Base-by-base conservation (phyloP, 1,140 invertebrate species). In the Bombus affinis region DNA sequence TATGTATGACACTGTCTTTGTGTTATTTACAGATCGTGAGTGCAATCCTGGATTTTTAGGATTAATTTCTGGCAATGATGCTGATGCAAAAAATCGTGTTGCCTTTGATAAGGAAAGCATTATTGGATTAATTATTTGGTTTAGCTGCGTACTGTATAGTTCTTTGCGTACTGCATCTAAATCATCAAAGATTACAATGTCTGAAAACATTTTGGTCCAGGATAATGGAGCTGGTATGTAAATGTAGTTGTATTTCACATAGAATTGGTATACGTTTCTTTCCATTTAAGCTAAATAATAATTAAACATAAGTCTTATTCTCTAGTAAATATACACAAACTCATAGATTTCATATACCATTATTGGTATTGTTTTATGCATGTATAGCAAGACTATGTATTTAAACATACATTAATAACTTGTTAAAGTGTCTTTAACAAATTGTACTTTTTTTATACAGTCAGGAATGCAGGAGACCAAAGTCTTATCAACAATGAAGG, bases 141-240 rank as follows among this genome's bases (percentile, higher is more conserved):
- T 99, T 91, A 96, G 97, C 91, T 99, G 98, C 95, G 98, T 99
- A 39, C 96, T 99, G 28, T 99, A 99, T 95, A 99, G 98, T 57
- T 98, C 97, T 86, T 96, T 99, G 35, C 96, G 98, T 32, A 98
- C 98, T 18, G 98, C 98, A 28, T 98, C 98, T 22, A 97, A 97
- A 88, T 97, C 97, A 0, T 97, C 97, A 1, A 97, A 97, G 93
- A 96, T 98, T 85, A 97, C 97, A 44, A 97, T 97, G 96, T 96
- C 97, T 3, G 97, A 98, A 37, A 97, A 97, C 90, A 96, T 98
- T 86, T 95, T 98, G 13, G 96, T 96, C 35, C 96, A 97, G 92
- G 97, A 98, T 88, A 97, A 96, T 88, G 96, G 95, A 78, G 96
- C 95, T 95, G 96, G 96, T 97, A 95, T 95, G 93, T 95, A 93